Base-by-base conservation (phyloP, 2,888 invertebrate species). In the Machimus rusticus region DNA sequence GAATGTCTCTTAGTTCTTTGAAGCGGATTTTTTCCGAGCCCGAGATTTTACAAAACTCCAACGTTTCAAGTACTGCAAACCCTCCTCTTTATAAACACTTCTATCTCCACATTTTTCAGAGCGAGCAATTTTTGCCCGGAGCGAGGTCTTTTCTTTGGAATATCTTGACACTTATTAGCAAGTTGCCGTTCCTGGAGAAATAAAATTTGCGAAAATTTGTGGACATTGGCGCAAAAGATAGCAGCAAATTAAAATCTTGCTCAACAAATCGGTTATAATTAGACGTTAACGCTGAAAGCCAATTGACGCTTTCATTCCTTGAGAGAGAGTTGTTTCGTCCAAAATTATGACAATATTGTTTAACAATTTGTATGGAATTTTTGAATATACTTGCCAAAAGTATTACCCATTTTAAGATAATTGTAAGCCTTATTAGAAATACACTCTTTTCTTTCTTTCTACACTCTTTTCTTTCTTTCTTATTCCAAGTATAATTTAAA, bases 1-100 rank as follows among this genome's bases (percentile, higher is more conserved):
- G 37, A 57, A 82, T 66, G 82, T 66, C 82, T 82, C 82, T 82
- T 34, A 66, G n/a, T 57, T 66, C 82, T 82, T 82, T 57, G 19
- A 82, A 57, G 34, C 79, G 28, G 79, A 28, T 78, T 79, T 79
- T 79, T 79, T 78, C 8, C 23, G 34, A 31, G 31, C 8, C 51
- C 79, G 23, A 14, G 66, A 66, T 79, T 79, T 79, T 51, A 16
- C 5, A 19, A 55, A 55, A 51, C 57, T 82, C 57, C 31, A 57
- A 37, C 82, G 23, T 57, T 82, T 82, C 55, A 82, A 82, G 79
- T 79, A 51, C 82, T 57, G 57, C 34, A 57, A 57, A 57, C 37
- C 23, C 66, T 57, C 57, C 57, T 31, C 34, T 82, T 82, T 37
- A 82, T 82, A 82, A 82, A 82, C 82, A 55, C 82, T 82, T 66